A percentile compares a stretch with the other conserved stretches of the same genome.
Conservation (phyloP, 2,113 vertebrate genomes). For the Tiliqua scincoides region DNA sequence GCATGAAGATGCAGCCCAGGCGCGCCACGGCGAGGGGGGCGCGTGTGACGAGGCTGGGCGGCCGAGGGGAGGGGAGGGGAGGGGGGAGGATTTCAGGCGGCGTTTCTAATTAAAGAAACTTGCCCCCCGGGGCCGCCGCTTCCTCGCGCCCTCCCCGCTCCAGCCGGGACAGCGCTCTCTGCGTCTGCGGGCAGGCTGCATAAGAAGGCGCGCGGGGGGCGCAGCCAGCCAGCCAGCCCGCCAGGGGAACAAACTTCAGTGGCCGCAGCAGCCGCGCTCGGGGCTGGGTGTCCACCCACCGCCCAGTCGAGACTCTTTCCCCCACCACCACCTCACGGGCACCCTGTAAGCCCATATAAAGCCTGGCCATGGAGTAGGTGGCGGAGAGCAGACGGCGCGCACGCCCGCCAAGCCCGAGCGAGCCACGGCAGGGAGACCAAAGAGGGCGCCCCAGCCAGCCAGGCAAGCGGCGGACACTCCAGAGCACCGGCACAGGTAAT, state of each 20-base stretch:
- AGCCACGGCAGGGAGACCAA: conserved; percentile 26
- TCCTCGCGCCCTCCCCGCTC: neutral
- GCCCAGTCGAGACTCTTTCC: conserved; percentile 64
- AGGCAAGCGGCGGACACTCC: neutral
- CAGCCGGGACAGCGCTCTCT: conserved; percentile 77
- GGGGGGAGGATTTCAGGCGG: conserved; percentile 36
- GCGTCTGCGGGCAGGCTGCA: conserved; percentile 72
- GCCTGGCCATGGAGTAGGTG: conserved; percentile 68
- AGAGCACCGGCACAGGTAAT: conserved; percentile 61
- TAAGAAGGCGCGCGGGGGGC: conserved; percentile 74
- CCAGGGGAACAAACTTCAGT: neutral
- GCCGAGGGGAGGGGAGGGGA: neutral
- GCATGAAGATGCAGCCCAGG: neutral
- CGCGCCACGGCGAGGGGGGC: neutral
- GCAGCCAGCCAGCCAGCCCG: conserved; percentile 32
- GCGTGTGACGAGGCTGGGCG: neutral
- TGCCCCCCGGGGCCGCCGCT: neutral
- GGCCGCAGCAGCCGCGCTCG: conserved; percentile 60
- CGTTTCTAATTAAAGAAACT: conserved; percentile 65
- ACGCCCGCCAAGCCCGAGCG: too few species aligned
- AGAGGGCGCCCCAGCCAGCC: neutral
- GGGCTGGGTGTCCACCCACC: conserved; percentile 70
- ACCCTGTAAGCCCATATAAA: conserved; percentile 71
- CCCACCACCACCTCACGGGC: conserved; percentile 59
- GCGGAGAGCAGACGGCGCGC: neutral